Base-by-base conservation (phyloP, 1,140 invertebrate genomes). In the Zaprionus lachaisei region DNA sequence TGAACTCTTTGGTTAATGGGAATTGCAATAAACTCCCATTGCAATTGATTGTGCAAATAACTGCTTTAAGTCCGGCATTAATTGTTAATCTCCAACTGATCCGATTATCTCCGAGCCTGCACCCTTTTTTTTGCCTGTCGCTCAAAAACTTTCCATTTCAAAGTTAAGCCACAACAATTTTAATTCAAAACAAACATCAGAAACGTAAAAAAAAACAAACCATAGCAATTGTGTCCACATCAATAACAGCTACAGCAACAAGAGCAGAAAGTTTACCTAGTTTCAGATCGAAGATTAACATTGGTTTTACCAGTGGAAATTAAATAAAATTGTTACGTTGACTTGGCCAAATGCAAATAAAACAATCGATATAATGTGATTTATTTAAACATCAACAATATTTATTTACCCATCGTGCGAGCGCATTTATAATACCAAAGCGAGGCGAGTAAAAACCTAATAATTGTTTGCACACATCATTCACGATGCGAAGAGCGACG, bases 381-480 rank as follows among this genome's bases (percentile, higher is more conserved):
- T 83, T 78, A 73, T 66, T 68, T 67, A 78, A 47, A 72, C 57
- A 75, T 56, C 41, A 34, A 41, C 63, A 86, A 69, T 70, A 63
- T 75, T 75, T 75, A 70, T 75, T 70, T 67, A 72, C 22, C 14
- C 41, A 26, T 20, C 37, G 24, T 49, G 28, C n/a, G 6, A 17
- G 41, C n/a, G 41, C 15, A n/a, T 34, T 17, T 34, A 66, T 15
- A 38, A 47, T 37, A 70, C 17, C 14, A 6, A 63, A 5, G 7
- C n/a, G 7, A 22, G 14, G 34, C 41, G 49, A 54, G 17, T 38
- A 41, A 37, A 57, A 58, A 70, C 54, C 58, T 75, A 77, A 77
- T 72, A 70, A 78, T 69, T 80, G 81, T 83, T 89, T 78, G 73
- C 84, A 83, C 74, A 83, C 74, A 80, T 83, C 79, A 83, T 77